A percentile compares a stretch with the other conserved stretches of the same genome.
These are phyloP conservation scores for Vulpes ferrilata DNA, from an alignment of 2,113 vertebrate species.

Conservation along the genomic window DNA sequence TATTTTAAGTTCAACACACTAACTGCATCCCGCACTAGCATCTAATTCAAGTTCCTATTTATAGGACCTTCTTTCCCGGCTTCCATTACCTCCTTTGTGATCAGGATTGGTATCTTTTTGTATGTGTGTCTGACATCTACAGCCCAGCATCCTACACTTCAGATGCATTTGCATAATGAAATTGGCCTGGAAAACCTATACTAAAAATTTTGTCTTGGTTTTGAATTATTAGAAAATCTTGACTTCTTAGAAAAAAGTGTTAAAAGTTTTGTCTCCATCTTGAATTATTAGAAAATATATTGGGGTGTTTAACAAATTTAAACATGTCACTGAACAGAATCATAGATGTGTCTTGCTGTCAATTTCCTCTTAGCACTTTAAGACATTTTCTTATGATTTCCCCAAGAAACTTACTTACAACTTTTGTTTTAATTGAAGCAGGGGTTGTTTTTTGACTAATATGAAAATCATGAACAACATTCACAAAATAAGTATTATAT, in stretches of 20 bases:
- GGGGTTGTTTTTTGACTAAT: neutral
- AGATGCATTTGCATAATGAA: neutral
- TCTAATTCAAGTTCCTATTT: conserved; percentile 88
- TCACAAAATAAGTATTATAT: neutral
- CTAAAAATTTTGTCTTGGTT: neutral
- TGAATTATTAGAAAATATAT: neutral
- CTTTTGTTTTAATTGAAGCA: neutral
- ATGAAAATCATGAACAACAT: conserved; percentile 9
- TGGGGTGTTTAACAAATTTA: neutral
- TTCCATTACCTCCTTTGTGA: conserved; percentile 86
- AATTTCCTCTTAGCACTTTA: neutral
- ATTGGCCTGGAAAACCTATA: neutral
- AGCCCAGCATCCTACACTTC: neutral
- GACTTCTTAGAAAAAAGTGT: neutral
- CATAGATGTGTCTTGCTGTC: neutral
- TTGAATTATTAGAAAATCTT: neutral
- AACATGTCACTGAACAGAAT: neutral
- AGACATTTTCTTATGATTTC: neutral
- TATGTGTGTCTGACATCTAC: conserved; percentile 30
- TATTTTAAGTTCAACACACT: conserved; percentile 74
- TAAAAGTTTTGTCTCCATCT: neutral
- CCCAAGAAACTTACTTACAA: neutral
- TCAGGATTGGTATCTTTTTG: conserved; percentile 84
- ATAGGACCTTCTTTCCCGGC: conserved; percentile 86
- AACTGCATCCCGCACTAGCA: conserved; percentile 82